Evolutionary conservation across 1,140 invertebrate species (phyloP), one percentile per base, ranked within the genome.

Genomic region (Antheraea mylitta): DNA sequence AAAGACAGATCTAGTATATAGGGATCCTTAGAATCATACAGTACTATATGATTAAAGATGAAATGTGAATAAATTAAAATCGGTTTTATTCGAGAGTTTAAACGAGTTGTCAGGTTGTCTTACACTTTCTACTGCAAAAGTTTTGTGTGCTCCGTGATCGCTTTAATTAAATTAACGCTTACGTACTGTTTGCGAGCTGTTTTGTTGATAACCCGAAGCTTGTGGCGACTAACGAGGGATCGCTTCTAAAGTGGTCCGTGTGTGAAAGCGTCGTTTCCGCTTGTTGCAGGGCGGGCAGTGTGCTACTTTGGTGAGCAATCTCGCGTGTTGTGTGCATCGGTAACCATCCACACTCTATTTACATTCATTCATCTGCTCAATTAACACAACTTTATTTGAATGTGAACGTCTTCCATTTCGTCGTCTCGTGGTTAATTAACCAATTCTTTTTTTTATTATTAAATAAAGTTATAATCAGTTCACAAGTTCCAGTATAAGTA

Each of bases 311-410:
- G 96, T 96, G 96, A 97, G 96, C 96, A 96, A 96, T 96, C 95
- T 95, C 95, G 96, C 96, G 95, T 96, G 95, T 96, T 96, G 95
- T 97, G 95, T 96, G 95, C 96, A 96, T 96, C 96, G 96, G 96
- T 97, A 97, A 96, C 92, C 92, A 93, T 92, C 81, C 90, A 89
- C 92, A 93, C 92, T 92, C 90, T 93, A 84, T 92, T 92, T 86
- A 87, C 90, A 92, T 90, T 86, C 84, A 86, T 89, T 88, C 85
- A 89, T 90, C 73, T 86, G 89, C 89, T 89, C 74, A 81, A 80
- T 87, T 88, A 87, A 88, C 83, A 86, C 77, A 72, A 79, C 75
- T 83, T 89, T 73, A 71, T 78, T 77, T 86, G 73, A 78, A 79
- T 77, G 83, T 81, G 82, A 78, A 38, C 71, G 77, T 77, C 79